A percentile compares a stretch with the other conserved stretches of the same genome.
These are phyloP conservation scores for Rhagoletis zephyria DNA, from an alignment of 1,140 invertebrate genomes.

Conservation along the genomic window DNA sequence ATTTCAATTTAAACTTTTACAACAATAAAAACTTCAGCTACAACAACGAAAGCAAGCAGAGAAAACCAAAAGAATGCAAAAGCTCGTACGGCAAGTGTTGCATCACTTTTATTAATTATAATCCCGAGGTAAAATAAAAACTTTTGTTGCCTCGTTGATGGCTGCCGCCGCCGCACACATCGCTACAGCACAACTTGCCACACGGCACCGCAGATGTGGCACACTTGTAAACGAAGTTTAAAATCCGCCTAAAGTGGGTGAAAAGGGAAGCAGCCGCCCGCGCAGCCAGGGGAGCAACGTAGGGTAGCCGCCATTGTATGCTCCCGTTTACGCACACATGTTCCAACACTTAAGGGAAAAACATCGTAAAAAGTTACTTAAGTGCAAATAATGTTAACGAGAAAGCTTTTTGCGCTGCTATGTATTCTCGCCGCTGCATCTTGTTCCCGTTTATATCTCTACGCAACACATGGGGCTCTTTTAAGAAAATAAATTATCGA, in stretches of 20 bases:
- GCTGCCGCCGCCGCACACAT: background rate
- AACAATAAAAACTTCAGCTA: background rate
- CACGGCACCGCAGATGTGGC: background rate
- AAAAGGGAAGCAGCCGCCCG: background rate
- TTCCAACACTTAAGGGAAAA: background rate
- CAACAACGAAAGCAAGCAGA: background rate
- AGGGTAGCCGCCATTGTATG: background rate
- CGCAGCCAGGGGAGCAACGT: background rate
- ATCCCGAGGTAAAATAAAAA: background rate
- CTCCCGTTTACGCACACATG: background rate
- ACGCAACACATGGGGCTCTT: background rate
- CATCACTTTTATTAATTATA: slow-evolving; percentile 1
- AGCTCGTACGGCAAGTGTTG: background rate
- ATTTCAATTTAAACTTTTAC: slow-evolving; percentile 7
- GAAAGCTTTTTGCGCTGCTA: background rate
- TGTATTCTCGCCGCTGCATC: background rate
- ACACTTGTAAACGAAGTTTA: too few species aligned
- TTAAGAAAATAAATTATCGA: background rate
- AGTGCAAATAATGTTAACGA: background rate
- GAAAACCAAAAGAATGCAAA: background rate
- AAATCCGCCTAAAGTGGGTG: background rate
- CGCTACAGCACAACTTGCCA: background rate
- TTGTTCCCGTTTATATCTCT: background rate
- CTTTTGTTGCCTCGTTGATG: background rate
- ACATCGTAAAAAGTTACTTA: background rate